Evolutionary conservation across 2,113 vertebrate species (phyloP), one percentile per base, ranked within the genome.

Genomic region (Sardina pilchardus): DNA sequence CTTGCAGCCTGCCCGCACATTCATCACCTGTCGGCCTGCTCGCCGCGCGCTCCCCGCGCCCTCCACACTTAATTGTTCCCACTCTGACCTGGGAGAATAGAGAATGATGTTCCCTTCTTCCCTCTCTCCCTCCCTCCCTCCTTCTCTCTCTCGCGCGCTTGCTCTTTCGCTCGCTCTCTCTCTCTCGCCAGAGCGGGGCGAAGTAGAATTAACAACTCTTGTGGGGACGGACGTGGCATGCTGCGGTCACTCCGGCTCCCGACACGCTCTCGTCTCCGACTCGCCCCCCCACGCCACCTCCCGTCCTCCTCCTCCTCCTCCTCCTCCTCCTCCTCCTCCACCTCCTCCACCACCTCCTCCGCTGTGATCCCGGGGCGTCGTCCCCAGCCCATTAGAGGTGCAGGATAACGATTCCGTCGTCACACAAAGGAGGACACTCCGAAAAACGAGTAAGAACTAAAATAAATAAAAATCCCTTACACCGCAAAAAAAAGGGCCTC

Each of bases 41-140:
- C 92, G 85, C 82, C 90, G 88, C 89, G 87, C 90, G 86, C 94
- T 94, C 91, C 91, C 93, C 91, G 94, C 91, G 92, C 96, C 95
- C 95, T 95, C 95, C 94, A 94, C 93, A 93, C 93, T 95, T 96
- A 96, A 96, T 96, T 96, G 96, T 96, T 95, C 94, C 93, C 93
- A 93, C 92, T 91, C 89, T 96, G 96, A 96, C 96, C 96, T 95
- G 93, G 90, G 93, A 95, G 96, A 94, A 94, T 93, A 91, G 89
- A 94, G 94, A 94, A 90, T 91, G 94, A 92, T 90, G 94, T 92
- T 93, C 86, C 90, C 91, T 89, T 88, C 85, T 82, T 84, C 87
- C 89, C 81, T 67, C 26, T 26, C 10, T 81, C 75, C 30, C 39
- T 71, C 56, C 26, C 10, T 19, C 26, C 10, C 21, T n/a, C 59